Base-by-base conservation (phyloP, 2,797 vertebrate genomes). In the Sebastolobus alascanus region DNA sequence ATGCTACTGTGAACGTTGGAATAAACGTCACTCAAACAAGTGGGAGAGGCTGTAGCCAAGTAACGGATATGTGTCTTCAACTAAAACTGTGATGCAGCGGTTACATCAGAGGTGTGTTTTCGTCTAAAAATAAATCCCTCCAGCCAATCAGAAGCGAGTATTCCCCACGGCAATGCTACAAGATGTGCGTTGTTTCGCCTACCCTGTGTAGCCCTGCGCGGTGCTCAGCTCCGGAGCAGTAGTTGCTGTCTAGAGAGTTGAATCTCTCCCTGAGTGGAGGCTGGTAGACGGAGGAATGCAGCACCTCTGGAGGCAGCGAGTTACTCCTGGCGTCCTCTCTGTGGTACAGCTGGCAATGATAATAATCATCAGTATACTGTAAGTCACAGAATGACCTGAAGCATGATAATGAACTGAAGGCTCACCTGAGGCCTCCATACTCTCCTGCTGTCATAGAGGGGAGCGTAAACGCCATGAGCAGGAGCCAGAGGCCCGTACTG, bases 321-420 rank as follows among this genome's bases (percentile, higher is more conserved):
- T 98, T 99, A 91, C 98, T 99, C 94, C 98, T 94, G 77, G 98
- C 97, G 25, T 99, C 98, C 80, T 99, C 98, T 76, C 98, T 94
- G 89, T 97, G 97, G 93, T 98, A 98, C 94, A 99, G 95, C 94
- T 97, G 84, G 8, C 11, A 59, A 75, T 10, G 3, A 70, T 8
- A 43, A 72, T 14, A 59, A 46, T 31, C 22, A 37, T 18, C 8
- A 50, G 64, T 52, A 52, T 70, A 25, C 25, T 25, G 38, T 6
- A 18, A 72, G 43, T 40, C 6, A 22, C 43, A 25, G 5, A 76
- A 65, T 27, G 2, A 75, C 35, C 5, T 22, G 20, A 14, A 1
- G 40, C 11, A 10, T 33, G 29, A 55, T 40, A 13, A 52, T n/a
- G 1, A 20, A 46, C 16, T 37, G 31, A 55, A 16, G 20, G 22